phyloP scores from a whole-genome alignment of 2,113 vertebrate genomes.

The Mus musculus region DNA sequence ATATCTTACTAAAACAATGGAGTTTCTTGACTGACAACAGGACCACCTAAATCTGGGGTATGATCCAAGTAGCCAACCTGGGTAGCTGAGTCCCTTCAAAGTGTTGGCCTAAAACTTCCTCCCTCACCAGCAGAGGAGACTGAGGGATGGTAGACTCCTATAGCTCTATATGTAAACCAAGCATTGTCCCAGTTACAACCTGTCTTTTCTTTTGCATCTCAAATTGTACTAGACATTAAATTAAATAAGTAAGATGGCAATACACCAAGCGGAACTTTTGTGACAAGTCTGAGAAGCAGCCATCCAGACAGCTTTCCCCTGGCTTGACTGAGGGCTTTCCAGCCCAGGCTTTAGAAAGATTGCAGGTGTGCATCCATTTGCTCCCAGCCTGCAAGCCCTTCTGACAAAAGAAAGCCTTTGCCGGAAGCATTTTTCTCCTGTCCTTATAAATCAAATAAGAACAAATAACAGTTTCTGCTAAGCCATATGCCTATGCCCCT shows the following conservation, averaged over 20 bases:
- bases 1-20: neutral
- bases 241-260: neutral
- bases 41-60: neutral
- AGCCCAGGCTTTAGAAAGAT: constrained; percentile 75
- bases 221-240: constrained; percentile 29
- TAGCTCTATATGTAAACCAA: neutral
- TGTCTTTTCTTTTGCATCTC: neutral
- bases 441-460: constrained; percentile 82
- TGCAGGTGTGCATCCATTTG: constrained; percentile 74
- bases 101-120: neutral
- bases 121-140: no score
- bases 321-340: neutral
- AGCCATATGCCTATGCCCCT: constrained; percentile 75
- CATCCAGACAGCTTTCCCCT: neutral
- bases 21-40: constrained; percentile 23
- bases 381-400: constrained; percentile 74
- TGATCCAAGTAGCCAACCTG: neutral
- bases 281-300: neutral
- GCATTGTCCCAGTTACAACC: neutral
- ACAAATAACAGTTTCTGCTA: constrained; percentile 83
- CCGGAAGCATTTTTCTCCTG: constrained; percentile 72
- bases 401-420: constrained; percentile 80
- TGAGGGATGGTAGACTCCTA: neutral
- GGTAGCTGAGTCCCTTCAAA: neutral
- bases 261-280: neutral